phyloP scores from a whole-genome alignment of 2,797 vertebrate species.

The Agapornis canus region DNA sequence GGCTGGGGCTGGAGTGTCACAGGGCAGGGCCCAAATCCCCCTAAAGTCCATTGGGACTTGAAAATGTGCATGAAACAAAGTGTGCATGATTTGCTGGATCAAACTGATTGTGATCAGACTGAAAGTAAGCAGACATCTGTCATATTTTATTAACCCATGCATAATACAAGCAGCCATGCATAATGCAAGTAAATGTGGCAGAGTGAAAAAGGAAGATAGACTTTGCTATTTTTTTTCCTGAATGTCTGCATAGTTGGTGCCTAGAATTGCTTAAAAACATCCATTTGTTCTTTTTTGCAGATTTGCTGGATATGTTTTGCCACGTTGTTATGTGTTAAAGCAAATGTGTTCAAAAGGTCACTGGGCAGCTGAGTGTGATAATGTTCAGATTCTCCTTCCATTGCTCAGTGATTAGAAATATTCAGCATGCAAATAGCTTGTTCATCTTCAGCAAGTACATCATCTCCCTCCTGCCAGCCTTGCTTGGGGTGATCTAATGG shows the following conservation, averaged over 20 bases:
- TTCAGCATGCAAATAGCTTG: slow-evolving; percentile 35
- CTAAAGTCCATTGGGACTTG: not conserved
- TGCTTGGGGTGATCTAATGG: slow-evolving; percentile 55
- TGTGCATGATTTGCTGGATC: not conserved
- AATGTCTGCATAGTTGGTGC: not conserved
- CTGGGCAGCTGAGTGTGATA: not conserved
- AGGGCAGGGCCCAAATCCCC: not conserved
- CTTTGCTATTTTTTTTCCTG: not conserved
- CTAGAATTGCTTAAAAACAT: not conserved
- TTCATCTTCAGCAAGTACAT: slow-evolving; percentile 47
- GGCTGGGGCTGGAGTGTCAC: not conserved
- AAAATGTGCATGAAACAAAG: not conserved
- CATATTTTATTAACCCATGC: not conserved
- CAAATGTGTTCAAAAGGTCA: not conserved
- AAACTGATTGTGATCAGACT: not conserved
- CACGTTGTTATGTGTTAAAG: not conserved
- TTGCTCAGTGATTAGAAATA: slow-evolving; percentile 29
- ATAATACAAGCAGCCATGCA: not conserved
- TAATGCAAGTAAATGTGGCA: not conserved
- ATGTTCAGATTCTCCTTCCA: not conserved
- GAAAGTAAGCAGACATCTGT: not conserved
- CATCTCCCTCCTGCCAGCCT: slow-evolving; percentile 49
- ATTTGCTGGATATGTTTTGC: not conserved
- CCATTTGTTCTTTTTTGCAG: not conserved
- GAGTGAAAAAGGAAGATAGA: not conserved